Evolutionary conservation across 2,113 vertebrate genomes (phyloP), one percentile per base, ranked within the genome.

Genomic region (Mesoclemmys tuberculata): DNA sequence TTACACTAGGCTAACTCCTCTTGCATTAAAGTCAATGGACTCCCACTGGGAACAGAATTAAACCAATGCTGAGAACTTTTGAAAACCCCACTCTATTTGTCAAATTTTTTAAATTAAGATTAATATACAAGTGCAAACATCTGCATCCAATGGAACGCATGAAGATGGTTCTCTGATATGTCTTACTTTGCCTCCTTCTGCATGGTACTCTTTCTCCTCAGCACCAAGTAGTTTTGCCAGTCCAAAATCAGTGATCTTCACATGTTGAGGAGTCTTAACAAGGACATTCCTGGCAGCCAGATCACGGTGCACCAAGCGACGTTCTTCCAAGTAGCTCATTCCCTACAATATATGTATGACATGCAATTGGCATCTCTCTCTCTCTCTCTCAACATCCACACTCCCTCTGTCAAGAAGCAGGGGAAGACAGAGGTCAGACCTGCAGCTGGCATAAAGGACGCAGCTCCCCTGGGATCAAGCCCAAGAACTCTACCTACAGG

Each of bases 181-280:
- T 68, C 95, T 97, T 96, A 99, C 99, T 97, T 99, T 99, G 61
- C 99, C 99, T 79, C 99, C 99, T 80, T 99, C 99, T 0, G 99
- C 98, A 0, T 99, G 99, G 84, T 99, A 99, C 54, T 99, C 99
- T 85, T 99, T 99, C 97, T 99, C 99, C 0, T 99, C 98, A 0
- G 99, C 98, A 0, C 98, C 98, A 0, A 99, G 99, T 54, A 99
- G 98, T 80, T 99, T 99, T 88, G 99, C 99, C 82, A 99, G 97
- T 29, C 99, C 99, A 1, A 99, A 99, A 97, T 99, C 99, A 0
- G 99, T 99, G 97, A 99, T 99, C 97, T 99, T 99, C 52, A 99
- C 98, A 0, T 99, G 99, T 24, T 99, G 99, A 0, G 99, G 99
- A 2, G 98, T 98, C 96, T 99, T 99, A 80, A 99, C 98, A 14